phyloP scores from a whole-genome alignment of 2,888 invertebrate species.

The Heteropelma amictum region DNA sequence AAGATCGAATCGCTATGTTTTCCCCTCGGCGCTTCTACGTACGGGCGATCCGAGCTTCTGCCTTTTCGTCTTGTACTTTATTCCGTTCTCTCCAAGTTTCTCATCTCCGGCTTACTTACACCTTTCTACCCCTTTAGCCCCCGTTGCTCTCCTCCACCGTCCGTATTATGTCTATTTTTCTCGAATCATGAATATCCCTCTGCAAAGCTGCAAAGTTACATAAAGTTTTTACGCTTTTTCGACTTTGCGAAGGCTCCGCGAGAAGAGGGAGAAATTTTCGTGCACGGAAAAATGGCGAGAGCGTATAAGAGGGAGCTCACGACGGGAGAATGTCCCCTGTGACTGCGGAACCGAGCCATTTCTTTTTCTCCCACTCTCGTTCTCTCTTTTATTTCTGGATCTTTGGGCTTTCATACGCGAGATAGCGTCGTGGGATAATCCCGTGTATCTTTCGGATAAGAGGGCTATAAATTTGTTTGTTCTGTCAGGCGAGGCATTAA shows the following conservation, averaged over 20 bases:
- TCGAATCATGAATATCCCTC: slow-evolving; percentile 59
- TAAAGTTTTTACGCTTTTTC: slow-evolving; percentile 76
- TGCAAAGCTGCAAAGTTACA: slow-evolving; percentile 72
- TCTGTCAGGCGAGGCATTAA: slow-evolving; percentile 73
- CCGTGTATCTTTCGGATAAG: slow-evolving; percentile 76
- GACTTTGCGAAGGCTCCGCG: slow-evolving; percentile 59
- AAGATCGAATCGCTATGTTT: slow-evolving; percentile 2
- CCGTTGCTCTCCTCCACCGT: too few relatives aligned
- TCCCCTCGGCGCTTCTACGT: background rate
- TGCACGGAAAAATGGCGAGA: slow-evolving; percentile 20
- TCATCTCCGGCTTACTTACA: slow-evolving; percentile 32
- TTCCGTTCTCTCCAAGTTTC: slow-evolving; percentile 49
- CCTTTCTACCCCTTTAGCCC: too few relatives aligned
- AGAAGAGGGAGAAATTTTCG: slow-evolving; percentile 27
- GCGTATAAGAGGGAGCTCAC: slow-evolving; percentile 48
- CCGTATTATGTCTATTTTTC: background rate
- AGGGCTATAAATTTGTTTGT: slow-evolving; percentile 77
- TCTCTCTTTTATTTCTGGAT: slow-evolving; percentile 21
- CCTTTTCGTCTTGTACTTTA: slow-evolving; percentile 12
- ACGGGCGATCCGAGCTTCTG: background rate
- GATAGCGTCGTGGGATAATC: slow-evolving; percentile 69
- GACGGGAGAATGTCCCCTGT: slow-evolving; percentile 55
- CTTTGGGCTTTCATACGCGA: slow-evolving; percentile 17
- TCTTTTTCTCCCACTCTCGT: slow-evolving; percentile 33
- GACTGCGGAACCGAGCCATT: slow-evolving; percentile 31